A percentile compares a stretch with the other conserved stretches of the same genome.
Evolutionary conservation across 2,797 vertebrate genomes (phyloP).

Genomic region (Danio kyathit): DNA sequence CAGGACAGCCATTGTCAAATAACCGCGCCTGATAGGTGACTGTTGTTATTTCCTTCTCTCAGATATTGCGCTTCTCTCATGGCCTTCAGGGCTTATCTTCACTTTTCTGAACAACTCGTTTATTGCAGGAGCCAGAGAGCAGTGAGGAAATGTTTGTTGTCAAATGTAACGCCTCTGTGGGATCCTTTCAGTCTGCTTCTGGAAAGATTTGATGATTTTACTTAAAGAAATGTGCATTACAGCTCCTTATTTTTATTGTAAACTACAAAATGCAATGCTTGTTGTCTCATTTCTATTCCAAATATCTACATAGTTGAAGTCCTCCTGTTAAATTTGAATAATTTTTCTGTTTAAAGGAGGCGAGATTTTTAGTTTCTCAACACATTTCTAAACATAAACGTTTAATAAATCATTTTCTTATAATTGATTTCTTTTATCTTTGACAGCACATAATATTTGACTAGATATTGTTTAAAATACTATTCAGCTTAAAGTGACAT

Average conservation of each 20-base stretch:
- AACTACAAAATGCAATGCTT: too few species aligned
- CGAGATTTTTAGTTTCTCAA: too few species aligned
- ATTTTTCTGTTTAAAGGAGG: too few species aligned
- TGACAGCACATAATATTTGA: too few species aligned
- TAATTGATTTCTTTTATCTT: too few species aligned
- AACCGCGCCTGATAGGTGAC: slow-evolving; percentile 16
- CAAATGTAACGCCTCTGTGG: slow-evolving; percentile 8
- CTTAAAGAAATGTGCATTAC: slow-evolving; percentile 9
- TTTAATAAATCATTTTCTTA: too few species aligned
- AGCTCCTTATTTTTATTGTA: not conserved
- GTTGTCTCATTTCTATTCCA: too few species aligned
- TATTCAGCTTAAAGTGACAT: too few species aligned
- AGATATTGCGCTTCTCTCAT: slow-evolving; percentile 43
- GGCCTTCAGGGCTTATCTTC: slow-evolving; percentile 32
- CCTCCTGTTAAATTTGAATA: too few species aligned
- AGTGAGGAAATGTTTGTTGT: slow-evolving; percentile 14
- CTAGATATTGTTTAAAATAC: too few species aligned
- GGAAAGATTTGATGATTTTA: slow-evolving; percentile 28
- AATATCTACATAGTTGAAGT: too few species aligned
- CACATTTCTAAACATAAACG: too few species aligned
- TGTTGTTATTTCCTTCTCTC: slow-evolving; percentile 43
- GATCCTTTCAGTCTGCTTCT: not conserved
- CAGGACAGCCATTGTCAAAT: slow-evolving; percentile 22
- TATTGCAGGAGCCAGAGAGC: slow-evolving; percentile 11
- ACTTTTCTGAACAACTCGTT: not conserved